Percentiles rank a stretch among this genome's conserved stretches.
These are phyloP conservation scores for Strongylocentrotus purpuratus DNA, from an alignment of 35 echinoderm and acorn worm genomes.

Conservation along the genomic window DNA sequence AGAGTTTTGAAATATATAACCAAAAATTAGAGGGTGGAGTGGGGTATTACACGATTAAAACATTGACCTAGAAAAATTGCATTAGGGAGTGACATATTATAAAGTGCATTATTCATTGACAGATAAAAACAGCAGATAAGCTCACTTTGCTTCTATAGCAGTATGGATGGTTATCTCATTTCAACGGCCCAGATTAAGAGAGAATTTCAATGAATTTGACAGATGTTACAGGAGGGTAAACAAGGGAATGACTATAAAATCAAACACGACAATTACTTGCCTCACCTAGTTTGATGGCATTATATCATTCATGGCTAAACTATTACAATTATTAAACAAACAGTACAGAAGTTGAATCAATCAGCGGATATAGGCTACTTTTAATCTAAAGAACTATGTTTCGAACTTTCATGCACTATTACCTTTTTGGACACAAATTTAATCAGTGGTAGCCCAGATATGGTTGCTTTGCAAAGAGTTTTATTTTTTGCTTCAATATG, in stretches of 20 bases:
- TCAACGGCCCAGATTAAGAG: neutral
- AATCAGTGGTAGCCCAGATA: no score
- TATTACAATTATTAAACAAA: neutral
- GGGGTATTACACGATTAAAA: neutral
- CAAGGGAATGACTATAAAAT: neutral
- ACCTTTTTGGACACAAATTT: no score
- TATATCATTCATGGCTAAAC: neutral
- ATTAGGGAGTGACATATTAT: neutral
- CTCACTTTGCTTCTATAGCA: neutral
- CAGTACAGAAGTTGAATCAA: neutral
- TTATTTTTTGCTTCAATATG: no score
- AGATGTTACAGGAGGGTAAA: neutral
- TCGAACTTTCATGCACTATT: no score
- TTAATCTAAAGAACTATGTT: no score
- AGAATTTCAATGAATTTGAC: neutral
- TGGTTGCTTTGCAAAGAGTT: no score
- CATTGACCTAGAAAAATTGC: neutral
- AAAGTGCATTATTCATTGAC: neutral
- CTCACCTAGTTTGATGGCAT: neutral
- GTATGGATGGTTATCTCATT: neutral
- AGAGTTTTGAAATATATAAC: neutral
- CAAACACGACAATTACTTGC: neutral
- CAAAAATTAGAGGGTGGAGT: neutral
- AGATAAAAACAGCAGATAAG: neutral
- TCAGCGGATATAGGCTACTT: no score